Evolutionary conservation across 1,140 invertebrate genomes (phyloP).

Genomic region (Hyles euphorbiae): DNA sequence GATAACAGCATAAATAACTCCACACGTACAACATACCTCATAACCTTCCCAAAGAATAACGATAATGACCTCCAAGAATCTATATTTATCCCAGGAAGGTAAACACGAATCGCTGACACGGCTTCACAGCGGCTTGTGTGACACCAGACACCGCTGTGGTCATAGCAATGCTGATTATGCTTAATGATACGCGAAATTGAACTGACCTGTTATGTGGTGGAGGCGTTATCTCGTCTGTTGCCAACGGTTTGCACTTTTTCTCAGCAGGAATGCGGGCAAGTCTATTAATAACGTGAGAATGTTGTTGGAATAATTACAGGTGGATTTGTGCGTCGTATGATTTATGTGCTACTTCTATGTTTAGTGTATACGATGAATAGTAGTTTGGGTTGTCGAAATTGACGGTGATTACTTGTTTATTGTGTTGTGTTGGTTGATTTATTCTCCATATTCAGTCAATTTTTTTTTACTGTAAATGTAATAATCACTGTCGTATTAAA

Average conservation of each 20-base stretch:
- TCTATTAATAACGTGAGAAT: neutral
- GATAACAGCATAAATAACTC: too few species aligned
- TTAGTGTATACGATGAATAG: neutral
- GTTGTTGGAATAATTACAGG: neutral
- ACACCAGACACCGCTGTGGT: constrained; percentile 7
- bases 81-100: too few species aligned
- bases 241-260: neutral
- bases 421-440: too few species aligned
- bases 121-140: neutral
- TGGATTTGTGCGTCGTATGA: neutral
- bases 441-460: too few species aligned
- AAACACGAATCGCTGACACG: too few species aligned
- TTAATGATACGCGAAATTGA: neutral
- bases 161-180: neutral
- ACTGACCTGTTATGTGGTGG: neutral
- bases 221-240: neutral
- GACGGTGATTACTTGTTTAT: too few species aligned
- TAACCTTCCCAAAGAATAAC: too few species aligned
- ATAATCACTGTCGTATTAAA: too few species aligned
- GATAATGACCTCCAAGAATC: too few species aligned
- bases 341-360: neutral
- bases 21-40: too few species aligned
- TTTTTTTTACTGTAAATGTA: too few species aligned
- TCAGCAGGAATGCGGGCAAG: neutral
- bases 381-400: too few species aligned